phyloP scores from a whole-genome alignment of 2,888 invertebrate species.

The Scaptomyza cyrtandrae region DNA sequence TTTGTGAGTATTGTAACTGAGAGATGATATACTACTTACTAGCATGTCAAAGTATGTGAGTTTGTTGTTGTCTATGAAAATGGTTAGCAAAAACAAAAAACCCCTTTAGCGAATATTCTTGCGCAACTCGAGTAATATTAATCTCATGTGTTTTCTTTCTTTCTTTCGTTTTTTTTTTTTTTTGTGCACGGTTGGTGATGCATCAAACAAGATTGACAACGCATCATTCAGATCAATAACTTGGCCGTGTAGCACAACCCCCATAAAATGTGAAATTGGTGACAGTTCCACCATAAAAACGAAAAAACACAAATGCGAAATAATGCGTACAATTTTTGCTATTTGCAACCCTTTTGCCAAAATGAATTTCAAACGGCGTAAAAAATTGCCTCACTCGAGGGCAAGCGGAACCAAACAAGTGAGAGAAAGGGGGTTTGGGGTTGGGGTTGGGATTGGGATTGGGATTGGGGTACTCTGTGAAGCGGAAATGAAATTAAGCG shows the following conservation, averaged over 20 bases:
- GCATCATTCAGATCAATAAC: slow-evolving; percentile 71
- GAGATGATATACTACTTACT: neutral
- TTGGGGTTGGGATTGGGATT: too few species aligned
- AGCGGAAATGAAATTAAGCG: slow-evolving; percentile 82
- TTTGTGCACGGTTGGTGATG: slow-evolving; percentile 51
- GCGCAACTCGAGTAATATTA: slow-evolving; percentile 60
- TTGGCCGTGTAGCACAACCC: slow-evolving; percentile 65
- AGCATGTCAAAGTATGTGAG: slow-evolving; percentile 30
- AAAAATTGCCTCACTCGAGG: slow-evolving; percentile 74
- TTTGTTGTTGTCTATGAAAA: slow-evolving; percentile 11
- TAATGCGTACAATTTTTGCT: slow-evolving; percentile 51
- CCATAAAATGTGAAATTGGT: slow-evolving; percentile 45
- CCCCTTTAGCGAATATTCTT: slow-evolving; percentile 46
- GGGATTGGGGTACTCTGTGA: slow-evolving; percentile 29
- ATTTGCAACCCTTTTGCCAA: slow-evolving; percentile 75
- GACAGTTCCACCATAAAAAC: slow-evolving; percentile 51
- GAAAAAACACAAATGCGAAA: slow-evolving; percentile 23
- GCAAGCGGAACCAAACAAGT: slow-evolving; percentile 76
- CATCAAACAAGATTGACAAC: slow-evolving; percentile 77
- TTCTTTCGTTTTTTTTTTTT: too few species aligned
- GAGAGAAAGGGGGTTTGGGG: slow-evolving; percentile 6
- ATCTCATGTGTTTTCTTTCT: slow-evolving; percentile 39
- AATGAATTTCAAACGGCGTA: slow-evolving; percentile 60
- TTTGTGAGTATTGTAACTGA: slow-evolving; percentile 1
- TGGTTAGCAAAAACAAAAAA: slow-evolving; percentile 32